A percentile compares a stretch with the other conserved stretches of the same genome.
phyloP scores from a whole-genome alignment of 2,888 invertebrate genomes.

The Ochropacha duplaris region DNA sequence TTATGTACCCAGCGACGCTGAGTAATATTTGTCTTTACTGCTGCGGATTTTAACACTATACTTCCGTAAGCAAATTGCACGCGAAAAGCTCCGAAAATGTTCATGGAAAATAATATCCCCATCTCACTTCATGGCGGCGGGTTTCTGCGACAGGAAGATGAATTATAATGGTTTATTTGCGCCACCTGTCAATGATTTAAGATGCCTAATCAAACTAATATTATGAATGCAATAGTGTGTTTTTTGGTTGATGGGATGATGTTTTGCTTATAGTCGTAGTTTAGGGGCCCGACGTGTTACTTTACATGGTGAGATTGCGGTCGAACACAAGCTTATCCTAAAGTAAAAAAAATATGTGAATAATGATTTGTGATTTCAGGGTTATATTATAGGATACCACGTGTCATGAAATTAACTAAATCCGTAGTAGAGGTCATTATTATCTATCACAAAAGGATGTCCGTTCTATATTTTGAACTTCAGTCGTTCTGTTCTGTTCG shows the following conservation, averaged over 20 bases:
- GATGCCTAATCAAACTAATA: neutral
- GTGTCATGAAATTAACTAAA: too few relatives aligned
- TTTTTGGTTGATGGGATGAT: too few relatives aligned
- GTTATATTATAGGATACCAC: too few relatives aligned
- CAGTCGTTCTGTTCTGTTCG: neutral
- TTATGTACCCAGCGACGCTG: neutral
- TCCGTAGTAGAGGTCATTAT: neutral
- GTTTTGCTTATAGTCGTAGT: too few relatives aligned
- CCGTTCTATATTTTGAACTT: neutral
- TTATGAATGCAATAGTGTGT: neutral
- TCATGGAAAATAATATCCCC: neutral
- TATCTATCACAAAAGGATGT: neutral
- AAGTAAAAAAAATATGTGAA: too few relatives aligned
- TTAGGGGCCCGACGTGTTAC: too few relatives aligned
- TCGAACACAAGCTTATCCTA: too few relatives aligned
- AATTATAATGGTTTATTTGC: neutral
- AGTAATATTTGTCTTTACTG: neutral
- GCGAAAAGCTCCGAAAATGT: neutral
- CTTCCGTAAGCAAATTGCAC: neutral
- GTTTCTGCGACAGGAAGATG: neutral
- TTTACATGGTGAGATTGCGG: too few relatives aligned
- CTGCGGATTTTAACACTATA: neutral
- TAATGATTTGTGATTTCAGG: too few relatives aligned
- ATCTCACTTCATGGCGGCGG: neutral
- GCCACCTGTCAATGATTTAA: neutral